Percentiles rank a stretch among this genome's conserved stretches.
Conservation (phyloP, 64 coral and sea anemone species). For the Stichodactyla helianthus region DNA sequence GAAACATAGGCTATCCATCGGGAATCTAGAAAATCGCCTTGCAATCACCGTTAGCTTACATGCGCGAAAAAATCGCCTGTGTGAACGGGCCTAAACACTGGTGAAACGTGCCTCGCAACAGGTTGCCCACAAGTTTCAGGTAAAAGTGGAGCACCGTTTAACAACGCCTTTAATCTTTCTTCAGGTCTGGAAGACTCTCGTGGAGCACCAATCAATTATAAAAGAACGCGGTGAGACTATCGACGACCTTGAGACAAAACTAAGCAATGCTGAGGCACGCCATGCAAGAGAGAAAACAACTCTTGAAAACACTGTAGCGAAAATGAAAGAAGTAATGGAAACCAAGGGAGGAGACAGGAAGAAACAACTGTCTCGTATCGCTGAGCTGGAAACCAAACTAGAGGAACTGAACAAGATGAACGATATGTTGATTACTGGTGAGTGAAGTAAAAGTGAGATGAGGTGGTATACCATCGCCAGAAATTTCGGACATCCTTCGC, state of each 20-base stretch:
- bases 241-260: constrained; percentile 32
- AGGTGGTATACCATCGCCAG: background rate
- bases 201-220: constrained; percentile 40
- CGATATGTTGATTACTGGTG: background rate
- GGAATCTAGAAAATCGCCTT: too few relatives aligned
- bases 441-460: background rate
- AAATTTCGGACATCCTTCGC: too few relatives aligned
- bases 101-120: too few relatives aligned
- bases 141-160: background rate
- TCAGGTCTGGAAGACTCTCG: constrained; percentile 39
- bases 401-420: background rate
- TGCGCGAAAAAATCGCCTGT: too few relatives aligned
- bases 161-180: background rate
- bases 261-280: background rate
- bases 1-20: too few relatives aligned
- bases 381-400: constrained; percentile 9
- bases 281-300: constrained; percentile 9
- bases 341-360: constrained; percentile 15
- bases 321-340: constrained; percentile 31
- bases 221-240: constrained; percentile 38
- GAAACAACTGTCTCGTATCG: background rate
- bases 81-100: too few relatives aligned
- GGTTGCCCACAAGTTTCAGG: too few relatives aligned
- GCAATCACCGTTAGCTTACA: too few relatives aligned
- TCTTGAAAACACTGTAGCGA: constrained; percentile 16